phyloP scores from a whole-genome alignment of 2,888 invertebrate genomes.

The Lycia hirtaria region DNA sequence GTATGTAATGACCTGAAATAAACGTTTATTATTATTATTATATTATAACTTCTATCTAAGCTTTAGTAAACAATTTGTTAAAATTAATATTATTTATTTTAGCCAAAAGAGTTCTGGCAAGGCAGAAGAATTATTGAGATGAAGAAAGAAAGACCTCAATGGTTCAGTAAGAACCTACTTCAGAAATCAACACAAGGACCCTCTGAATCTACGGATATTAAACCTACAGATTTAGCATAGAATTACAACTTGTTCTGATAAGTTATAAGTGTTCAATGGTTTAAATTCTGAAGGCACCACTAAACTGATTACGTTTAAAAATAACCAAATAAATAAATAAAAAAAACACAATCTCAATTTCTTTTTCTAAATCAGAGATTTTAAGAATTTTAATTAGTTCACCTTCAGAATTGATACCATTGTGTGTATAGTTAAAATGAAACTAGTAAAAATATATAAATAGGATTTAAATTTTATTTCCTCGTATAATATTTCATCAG shows the following conservation, averaged over 20 bases:
- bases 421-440: background rate
- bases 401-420: too few relatives aligned
- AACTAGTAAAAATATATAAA: background rate
- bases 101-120: slow-evolving; percentile 86
- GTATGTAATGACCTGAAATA: too few relatives aligned
- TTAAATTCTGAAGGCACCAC: too few relatives aligned
- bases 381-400: too few relatives aligned
- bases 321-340: too few relatives aligned
- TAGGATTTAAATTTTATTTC: slow-evolving; percentile 1
- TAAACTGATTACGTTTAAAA: too few relatives aligned
- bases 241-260: background rate
- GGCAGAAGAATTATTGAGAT: slow-evolving; percentile 94
- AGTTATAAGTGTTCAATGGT: background rate
- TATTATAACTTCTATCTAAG: background rate
- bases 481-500: background rate
- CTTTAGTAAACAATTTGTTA: background rate
- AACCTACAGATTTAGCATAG: slow-evolving; percentile 90
- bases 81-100: slow-evolving; percentile 39
- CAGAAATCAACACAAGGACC: slow-evolving; percentile 91
- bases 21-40: too few relatives aligned
- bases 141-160: slow-evolving; percentile 92
- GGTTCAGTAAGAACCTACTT: slow-evolving; percentile 94
- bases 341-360: too few relatives aligned
- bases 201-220: slow-evolving; percentile 89
- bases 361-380: too few relatives aligned